Evolutionary conservation across 2,888 invertebrate genomes (phyloP).

Genomic region (Spilosoma lubricipeda): DNA sequence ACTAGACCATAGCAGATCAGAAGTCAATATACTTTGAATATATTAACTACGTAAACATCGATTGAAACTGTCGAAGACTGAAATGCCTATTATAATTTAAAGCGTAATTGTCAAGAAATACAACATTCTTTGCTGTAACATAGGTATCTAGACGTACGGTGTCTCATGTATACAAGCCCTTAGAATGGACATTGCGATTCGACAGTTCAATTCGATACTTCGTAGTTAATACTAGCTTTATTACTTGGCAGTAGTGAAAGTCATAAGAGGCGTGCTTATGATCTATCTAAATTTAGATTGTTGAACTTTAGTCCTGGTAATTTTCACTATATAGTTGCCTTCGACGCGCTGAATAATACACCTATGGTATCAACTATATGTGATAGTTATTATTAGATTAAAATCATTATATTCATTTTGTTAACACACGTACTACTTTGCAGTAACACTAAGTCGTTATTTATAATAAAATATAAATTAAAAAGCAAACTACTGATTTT

Average conservation of each 20-base stretch:
- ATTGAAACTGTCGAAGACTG: neutral
- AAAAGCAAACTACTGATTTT: too few species aligned
- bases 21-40: neutral
- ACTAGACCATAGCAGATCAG: too few species aligned
- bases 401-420: neutral
- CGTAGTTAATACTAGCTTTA: slow-evolving; percentile 47
- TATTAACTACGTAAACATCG: neutral
- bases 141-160: too few species aligned
- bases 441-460: too few species aligned
- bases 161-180: neutral
- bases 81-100: too few species aligned
- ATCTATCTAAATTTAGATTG: neutral
- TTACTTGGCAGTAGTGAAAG: slow-evolving; percentile 28
- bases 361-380: too few species aligned
- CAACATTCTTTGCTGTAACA: too few species aligned
- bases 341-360: neutral
- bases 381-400: neutral
- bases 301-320: too few species aligned
- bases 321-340: too few species aligned
- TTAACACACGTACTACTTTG: too few species aligned
- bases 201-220: slow-evolving; percentile 45
- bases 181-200: slow-evolving; percentile 27
- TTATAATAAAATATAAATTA: too few species aligned
- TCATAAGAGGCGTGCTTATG: neutral
- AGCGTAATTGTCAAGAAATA: too few species aligned